phyloP scores from a whole-genome alignment of 2,797 vertebrate genomes.

The Prionace glauca region DNA sequence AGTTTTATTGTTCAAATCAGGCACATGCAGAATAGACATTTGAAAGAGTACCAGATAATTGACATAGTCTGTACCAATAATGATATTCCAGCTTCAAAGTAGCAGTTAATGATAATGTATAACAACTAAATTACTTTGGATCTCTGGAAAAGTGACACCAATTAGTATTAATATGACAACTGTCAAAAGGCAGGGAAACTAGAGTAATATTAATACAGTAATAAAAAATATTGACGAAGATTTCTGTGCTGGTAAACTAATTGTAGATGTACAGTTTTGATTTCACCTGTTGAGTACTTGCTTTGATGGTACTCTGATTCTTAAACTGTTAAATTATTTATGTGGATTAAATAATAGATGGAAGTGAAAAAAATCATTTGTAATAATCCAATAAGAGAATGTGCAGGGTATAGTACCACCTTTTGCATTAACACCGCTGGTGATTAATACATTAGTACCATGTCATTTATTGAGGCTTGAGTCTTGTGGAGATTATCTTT shows the following conservation, averaged over 20 bases:
- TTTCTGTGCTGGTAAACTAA: background rate
- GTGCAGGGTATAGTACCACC: too few relatives aligned
- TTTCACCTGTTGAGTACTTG: background rate
- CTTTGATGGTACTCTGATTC: background rate
- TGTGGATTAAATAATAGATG: background rate
- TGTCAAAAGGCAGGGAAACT: background rate
- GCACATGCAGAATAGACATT: background rate
- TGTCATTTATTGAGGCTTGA: background rate
- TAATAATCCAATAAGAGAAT: background rate
- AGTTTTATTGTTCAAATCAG: too few relatives aligned
- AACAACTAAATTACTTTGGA: background rate
- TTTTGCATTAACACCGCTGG: background rate
- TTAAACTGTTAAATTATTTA: background rate
- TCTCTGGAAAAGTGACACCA: background rate
- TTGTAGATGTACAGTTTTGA: background rate
- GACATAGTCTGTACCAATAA: background rate
- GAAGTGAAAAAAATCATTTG: background rate
- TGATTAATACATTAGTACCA: background rate
- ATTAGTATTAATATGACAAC: background rate
- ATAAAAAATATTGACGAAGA: background rate
- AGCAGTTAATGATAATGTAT: background rate
- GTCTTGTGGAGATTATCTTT: background rate
- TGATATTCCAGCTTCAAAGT: background rate
- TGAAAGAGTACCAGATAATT: background rate
- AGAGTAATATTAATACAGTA: background rate